Percentiles rank a stretch among this genome's conserved stretches.
Evolutionary conservation across 1,140 invertebrate species (phyloP).

Genomic region (Liolophura sinensis): DNA sequence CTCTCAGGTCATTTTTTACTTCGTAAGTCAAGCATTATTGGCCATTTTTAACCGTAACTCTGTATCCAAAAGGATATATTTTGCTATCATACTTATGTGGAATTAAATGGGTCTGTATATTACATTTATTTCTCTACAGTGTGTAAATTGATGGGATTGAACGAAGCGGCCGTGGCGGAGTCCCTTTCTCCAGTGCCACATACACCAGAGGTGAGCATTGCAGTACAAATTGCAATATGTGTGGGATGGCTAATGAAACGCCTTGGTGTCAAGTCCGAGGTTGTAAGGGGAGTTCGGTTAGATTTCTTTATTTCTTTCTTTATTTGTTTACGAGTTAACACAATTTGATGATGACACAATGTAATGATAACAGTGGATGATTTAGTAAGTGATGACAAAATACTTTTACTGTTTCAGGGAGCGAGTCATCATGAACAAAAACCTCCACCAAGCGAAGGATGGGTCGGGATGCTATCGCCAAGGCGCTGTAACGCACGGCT

Average conservation of each 20-base stretch:
- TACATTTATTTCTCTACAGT: slow-evolving; percentile 16
- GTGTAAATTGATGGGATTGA: slow-evolving; percentile 28
- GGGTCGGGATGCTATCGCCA: slow-evolving; percentile 53
- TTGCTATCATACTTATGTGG: not conserved
- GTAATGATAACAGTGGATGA: too few species aligned
- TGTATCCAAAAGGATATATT: not conserved
- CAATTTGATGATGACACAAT: too few species aligned
- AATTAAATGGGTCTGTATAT: not conserved
- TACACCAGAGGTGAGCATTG: slow-evolving; percentile 35
- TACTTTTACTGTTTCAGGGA: slow-evolving; percentile 50
- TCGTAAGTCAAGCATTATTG: too few species aligned
- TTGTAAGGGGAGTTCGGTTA: too few species aligned
- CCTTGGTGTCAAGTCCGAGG: too few species aligned
- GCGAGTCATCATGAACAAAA: slow-evolving; percentile 44
- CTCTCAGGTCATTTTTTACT: too few species aligned
- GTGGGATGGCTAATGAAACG: too few species aligned
- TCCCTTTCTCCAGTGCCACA: slow-evolving; percentile 28
- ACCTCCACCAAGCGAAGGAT: slow-evolving; percentile 44
- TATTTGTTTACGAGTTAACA: too few species aligned
- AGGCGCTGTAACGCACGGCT: slow-evolving; percentile 51
- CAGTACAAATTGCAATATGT: not conserved
- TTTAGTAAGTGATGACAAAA: too few species aligned
- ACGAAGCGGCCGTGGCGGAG: slow-evolving; percentile 30
- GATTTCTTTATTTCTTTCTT: too few species aligned
- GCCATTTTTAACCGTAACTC: too few species aligned